A percentile compares a stretch with the other conserved stretches of the same genome.
These are phyloP conservation scores for Danionella dracula DNA, from an alignment of 2,797 vertebrate species.

Conservation along the genomic window DNA sequence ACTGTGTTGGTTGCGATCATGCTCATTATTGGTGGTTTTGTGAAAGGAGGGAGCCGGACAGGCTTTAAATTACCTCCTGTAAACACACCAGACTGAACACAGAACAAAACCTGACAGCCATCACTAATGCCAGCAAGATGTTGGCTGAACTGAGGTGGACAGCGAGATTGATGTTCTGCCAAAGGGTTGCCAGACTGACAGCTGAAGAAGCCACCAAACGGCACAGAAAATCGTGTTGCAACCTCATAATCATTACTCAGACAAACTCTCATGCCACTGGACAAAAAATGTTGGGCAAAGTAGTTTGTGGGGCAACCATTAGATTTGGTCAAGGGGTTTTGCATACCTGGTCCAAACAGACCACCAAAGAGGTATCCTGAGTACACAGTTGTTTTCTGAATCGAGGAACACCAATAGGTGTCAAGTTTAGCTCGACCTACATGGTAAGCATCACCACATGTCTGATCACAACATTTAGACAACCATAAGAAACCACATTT, in stretches of 20 bases:
- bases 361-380: constrained; percentile 86
- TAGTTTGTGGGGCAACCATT: constrained; percentile 74
- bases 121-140: constrained; percentile 80
- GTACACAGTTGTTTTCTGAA: constrained; percentile 29
- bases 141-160: constrained; percentile 81
- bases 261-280: constrained; percentile 73
- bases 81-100: constrained; percentile 75
- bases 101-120: constrained; percentile 85
- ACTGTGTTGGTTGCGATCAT: constrained; percentile 69
- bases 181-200: constrained; percentile 78
- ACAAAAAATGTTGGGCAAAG: constrained; percentile 66
- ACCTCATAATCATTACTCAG: constrained; percentile 77
- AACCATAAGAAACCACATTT: constrained; percentile 36
- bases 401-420: constrained; percentile 75
- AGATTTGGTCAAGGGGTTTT: constrained; percentile 66
- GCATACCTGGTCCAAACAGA: constrained; percentile 64
- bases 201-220: constrained; percentile 88
- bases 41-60: constrained; percentile 76
- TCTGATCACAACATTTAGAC: constrained; percentile 51
- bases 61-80: constrained; percentile 70
- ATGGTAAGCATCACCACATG: constrained; percentile 71
- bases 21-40: constrained; percentile 63
- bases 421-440: constrained; percentile 70
- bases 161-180: constrained; percentile 54
- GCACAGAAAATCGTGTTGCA: constrained; percentile 61